Evolutionary conservation across 2,113 vertebrate species (phyloP).

Genomic region (Amphiprion ocellaris): DNA sequence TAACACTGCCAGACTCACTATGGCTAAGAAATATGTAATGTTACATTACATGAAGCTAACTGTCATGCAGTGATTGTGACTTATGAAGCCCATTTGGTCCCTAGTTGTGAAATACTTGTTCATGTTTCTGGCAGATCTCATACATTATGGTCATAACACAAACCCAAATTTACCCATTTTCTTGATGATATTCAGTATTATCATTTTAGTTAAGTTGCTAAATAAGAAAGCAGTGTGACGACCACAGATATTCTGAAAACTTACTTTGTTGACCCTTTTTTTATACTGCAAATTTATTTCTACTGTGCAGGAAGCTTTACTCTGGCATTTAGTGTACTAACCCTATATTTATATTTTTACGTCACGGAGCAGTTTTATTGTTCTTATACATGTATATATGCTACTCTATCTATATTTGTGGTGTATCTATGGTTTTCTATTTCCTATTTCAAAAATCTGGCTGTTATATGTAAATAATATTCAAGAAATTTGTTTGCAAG

Average conservation of each 20-base stretch:
- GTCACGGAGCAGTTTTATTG: neutral
- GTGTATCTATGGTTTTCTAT: neutral
- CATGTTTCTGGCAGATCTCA: too few relatives aligned
- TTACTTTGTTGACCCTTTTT: too few relatives aligned
- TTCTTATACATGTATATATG: neutral
- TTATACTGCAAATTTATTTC: too few relatives aligned
- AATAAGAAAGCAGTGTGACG: too few relatives aligned
- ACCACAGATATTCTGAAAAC: neutral
- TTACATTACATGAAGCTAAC: neutral
- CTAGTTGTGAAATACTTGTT: neutral
- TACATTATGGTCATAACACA: too few relatives aligned
- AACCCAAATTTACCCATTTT: neutral
- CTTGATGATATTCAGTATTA: neutral
- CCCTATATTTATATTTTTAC: neutral
- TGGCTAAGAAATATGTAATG: too few relatives aligned
- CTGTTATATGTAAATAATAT: neutral
- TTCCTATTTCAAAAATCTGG: neutral
- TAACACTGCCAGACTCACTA: too few relatives aligned
- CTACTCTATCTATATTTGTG: neutral
- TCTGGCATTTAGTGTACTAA: neutral
- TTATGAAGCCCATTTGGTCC: neutral
- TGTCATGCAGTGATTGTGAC: neutral
- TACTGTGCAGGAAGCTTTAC: too few relatives aligned
- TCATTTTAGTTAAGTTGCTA: neutral
- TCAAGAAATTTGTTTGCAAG: neutral